Conservation (phyloP, 1,140 invertebrate species). For the Eurosta solidaginis region DNA sequence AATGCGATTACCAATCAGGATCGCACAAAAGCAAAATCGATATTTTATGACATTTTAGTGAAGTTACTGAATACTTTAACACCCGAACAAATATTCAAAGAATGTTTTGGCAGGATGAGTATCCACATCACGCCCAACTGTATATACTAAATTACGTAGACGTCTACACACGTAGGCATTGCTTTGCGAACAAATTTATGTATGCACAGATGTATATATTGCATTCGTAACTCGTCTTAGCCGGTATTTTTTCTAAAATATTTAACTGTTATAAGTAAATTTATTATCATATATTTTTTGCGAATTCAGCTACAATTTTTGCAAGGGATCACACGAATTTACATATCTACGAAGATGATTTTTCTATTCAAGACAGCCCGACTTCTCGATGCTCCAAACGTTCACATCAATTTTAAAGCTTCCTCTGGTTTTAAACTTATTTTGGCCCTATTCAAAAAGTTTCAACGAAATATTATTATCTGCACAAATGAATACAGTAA, state of each 20-base stretch:
- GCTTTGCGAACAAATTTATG: background rate
- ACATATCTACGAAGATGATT: background rate
- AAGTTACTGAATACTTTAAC: no score
- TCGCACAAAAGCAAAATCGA: no score
- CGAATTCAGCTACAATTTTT: no score
- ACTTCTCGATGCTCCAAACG: background rate
- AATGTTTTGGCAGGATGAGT: background rate
- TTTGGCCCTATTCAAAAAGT: background rate
- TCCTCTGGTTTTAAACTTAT: background rate
- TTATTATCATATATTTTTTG: no score
- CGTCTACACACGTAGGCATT: background rate
- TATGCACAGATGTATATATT: background rate
- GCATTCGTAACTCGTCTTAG: background rate
- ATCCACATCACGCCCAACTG: background rate
- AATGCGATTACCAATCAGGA: no score
- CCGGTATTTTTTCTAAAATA: no score
- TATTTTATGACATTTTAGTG: no score
- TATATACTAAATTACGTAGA: background rate
- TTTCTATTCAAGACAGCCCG: background rate
- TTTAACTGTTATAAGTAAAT: no score
- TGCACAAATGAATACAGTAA: background rate
- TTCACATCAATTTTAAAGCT: background rate
- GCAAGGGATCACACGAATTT: no score
- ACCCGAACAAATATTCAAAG: background rate
- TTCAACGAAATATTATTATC: background rate